Base-by-base conservation (phyloP, 2,888 invertebrate species). In the Ormyrus pomaceus region DNA sequence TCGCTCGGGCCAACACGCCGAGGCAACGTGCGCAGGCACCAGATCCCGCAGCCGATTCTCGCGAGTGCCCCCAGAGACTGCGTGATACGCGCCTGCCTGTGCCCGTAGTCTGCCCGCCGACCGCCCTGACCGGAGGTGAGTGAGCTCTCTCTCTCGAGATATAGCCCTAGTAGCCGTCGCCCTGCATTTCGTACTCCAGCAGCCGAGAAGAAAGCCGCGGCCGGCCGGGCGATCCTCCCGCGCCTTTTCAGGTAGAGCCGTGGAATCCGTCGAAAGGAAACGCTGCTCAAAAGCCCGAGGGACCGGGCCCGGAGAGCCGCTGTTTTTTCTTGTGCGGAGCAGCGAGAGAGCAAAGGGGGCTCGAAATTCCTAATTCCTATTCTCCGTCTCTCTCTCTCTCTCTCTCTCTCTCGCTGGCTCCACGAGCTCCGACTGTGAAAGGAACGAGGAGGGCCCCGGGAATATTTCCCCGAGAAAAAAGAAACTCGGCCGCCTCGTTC, bases 291-390 rank as follows among this genome's bases (percentile, higher is more conserved):
- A 64, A 78, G 53, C 55, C 58, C 48, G 62, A 62, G 65, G 53
- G 13, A 8, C 2, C 10, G 13, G 50, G 58, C 70, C 61, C 68
- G 9, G 72, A 75, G 58, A 50, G 74, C 71, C 11, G 51, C 53
- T 19, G 19, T 19, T 19, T 19, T 19, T 19, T 19, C 19, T 19
- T 19, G 19, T 19, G 19, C 19, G 13, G n/a, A 34, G 55, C 13
- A 4, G 50, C 13, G 51, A 65, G 61, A 68, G 51, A 48, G 70
- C 61, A 76, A 83, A 59, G 82, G 81, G 85, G 84, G 84, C 80
- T 83, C 83, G 79, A 84, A 88, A 89, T 88, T 87, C 88, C 87
- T 87, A 86, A 86, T 88, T 87, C 85, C 86, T 85, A 85, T 88
- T 87, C 86, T 86, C 84, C 81, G 34, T 51, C 64, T 46, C 2